Base-by-base conservation (phyloP, 2,888 invertebrate species). In the Limenitis camilla region DNA sequence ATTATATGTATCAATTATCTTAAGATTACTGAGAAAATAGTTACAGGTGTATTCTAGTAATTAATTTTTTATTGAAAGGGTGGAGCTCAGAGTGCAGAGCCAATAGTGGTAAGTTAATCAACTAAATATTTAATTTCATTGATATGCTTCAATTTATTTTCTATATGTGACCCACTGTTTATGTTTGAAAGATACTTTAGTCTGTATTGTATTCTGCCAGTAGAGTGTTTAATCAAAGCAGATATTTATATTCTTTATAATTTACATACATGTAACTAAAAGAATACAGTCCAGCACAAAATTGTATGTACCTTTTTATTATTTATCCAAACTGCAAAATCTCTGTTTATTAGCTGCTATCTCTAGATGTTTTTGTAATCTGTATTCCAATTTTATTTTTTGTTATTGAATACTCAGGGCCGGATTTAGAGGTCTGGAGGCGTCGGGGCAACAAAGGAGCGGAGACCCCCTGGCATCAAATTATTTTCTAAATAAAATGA, bases 51-150 rank as follows among this genome's bases (percentile, higher is more conserved):
- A 64, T 67, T 65, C 50, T 67, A 62, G 60, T 58, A 56, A 50
- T 49, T 33, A 36, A 56, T 82, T 64, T 70, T 69, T 76, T 72
- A 79, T 85, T 71, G 71, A 79, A 92, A 93, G 93, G 89, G 92
- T 91, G 93, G 92, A 90, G 92, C 92, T 90, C 92, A 91, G 90
- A 92, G 94, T 91, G 94, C 95, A 90, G 96, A 96, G 91, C 96
- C 96, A 81, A 96, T 96, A 87, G 95, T 96, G 93, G 96, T 96
- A 94, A 96, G 96, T 95, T 67, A 66, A 53, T 59, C 58, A 60
- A 55, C 58, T 64, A 11, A 52, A 52, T 52, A 61, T 60, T 69
- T 65, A 66, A 53, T 71, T 68, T 63, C 67, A 61, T 64, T 66
- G 64, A 60, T 67, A 68, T 69, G 71, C 74, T 67, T 58, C 43